Conservation (phyloP, 2,113 vertebrate genomes). For the Uria lomvia region DNA sequence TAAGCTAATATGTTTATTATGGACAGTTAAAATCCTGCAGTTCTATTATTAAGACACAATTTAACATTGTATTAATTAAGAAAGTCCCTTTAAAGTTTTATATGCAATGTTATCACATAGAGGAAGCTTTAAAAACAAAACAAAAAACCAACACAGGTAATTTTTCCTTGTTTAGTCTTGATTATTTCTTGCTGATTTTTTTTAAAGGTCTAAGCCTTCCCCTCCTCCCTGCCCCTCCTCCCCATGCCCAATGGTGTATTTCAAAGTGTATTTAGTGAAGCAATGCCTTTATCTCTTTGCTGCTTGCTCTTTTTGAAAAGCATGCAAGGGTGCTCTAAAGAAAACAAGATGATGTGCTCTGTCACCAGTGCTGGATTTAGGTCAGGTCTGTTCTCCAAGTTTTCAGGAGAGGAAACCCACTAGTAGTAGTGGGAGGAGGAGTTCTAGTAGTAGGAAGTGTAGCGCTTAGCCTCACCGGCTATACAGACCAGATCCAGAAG, state of each 20-base stretch:
- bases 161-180: neutral
- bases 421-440: neutral
- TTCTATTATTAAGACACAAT: neutral
- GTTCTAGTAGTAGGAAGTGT: too few species aligned
- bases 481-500: neutral
- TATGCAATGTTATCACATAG: neutral
- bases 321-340: neutral
- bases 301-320: neutral
- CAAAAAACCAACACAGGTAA: neutral
- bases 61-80: conserved; percentile 33
- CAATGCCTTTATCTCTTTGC: neutral
- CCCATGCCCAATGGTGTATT: neutral
- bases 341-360: neutral
- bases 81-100: neutral
- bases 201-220: neutral
- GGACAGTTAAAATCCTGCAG: neutral
- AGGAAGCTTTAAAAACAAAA: neutral
- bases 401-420: neutral
- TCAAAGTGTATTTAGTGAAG: neutral
- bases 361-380: neutral
- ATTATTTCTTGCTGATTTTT: neutral
- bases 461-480: neutral
- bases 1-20: conserved; percentile 29
- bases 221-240: neutral
- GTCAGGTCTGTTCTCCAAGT: neutral